phyloP scores from a whole-genome alignment of 2,888 invertebrate genomes.

The Argyresthia albistria region DNA sequence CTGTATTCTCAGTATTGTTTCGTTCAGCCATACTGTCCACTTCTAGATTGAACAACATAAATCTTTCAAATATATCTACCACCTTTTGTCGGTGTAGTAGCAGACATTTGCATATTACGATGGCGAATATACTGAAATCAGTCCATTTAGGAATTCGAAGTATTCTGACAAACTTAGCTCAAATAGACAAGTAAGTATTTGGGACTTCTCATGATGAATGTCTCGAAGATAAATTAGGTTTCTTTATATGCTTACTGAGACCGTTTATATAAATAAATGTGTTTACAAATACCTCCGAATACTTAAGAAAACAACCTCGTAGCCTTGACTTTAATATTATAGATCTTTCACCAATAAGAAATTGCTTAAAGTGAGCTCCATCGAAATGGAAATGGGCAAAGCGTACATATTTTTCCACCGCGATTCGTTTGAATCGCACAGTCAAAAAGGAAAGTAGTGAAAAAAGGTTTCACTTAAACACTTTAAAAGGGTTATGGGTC shows the following conservation, averaged over 20 bases:
- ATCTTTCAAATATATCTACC: too few species aligned
- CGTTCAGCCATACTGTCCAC: conserved; percentile 2
- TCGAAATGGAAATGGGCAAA: conserved; percentile 1
- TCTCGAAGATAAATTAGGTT: too few species aligned
- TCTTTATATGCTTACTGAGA: too few species aligned
- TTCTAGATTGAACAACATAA: neutral
- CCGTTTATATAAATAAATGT: neutral
- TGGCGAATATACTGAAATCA: too few species aligned
- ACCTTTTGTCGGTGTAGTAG: too few species aligned
- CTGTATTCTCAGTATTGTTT: conserved; percentile 8
- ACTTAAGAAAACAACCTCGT: neutral
- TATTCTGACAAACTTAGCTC: too few species aligned
- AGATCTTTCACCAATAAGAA: neutral
- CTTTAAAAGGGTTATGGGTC: conserved; percentile 50
- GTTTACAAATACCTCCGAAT: neutral
- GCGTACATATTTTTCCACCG: neutral
- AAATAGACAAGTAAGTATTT: too few species aligned
- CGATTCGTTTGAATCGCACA: conserved; percentile 11
- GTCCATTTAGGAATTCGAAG: too few species aligned
- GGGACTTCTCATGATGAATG: too few species aligned
- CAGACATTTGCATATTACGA: too few species aligned
- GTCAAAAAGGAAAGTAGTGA: conserved; percentile 22
- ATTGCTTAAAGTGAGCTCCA: neutral
- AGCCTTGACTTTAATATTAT: neutral
- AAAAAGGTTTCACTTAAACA: conserved; percentile 32